Conservation (phyloP, 2,113 vertebrate species). For the Collichthys lucidus region DNA sequence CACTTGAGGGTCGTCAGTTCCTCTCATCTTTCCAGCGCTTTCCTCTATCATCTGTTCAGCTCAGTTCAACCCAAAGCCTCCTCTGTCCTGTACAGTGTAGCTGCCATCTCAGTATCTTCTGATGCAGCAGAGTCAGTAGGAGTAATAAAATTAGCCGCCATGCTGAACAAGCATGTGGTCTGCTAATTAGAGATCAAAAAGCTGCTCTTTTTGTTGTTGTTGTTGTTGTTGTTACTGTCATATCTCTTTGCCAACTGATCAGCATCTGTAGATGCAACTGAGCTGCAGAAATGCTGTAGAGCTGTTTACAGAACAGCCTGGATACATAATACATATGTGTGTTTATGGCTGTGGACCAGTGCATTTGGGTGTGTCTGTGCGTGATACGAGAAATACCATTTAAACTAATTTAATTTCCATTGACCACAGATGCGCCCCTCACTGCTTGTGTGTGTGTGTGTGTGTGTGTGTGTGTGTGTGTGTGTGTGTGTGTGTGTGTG, state of each 20-base stretch:
- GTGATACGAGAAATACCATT: neutral
- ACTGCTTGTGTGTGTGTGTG: neutral
- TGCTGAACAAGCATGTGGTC: slow-evolving; percentile 22
- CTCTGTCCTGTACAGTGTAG: slow-evolving; percentile 2
- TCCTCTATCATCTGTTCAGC: neutral
- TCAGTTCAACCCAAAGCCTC: neutral
- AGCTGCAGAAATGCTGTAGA: neutral
- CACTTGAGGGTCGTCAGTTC: slow-evolving; percentile 9
- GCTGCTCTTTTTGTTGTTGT: slow-evolving; percentile 1
- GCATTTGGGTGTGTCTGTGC: neutral
- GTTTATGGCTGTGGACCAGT: neutral
- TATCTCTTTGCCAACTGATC: slow-evolving; percentile 3
- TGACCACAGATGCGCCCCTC: neutral
- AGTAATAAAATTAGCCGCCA: slow-evolving; percentile 19
- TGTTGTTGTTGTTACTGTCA: neutral
- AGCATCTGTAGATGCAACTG: neutral
- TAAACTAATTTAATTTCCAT: neutral
- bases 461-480: neutral
- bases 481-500: neutral
- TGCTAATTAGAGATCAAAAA: slow-evolving; percentile 38
- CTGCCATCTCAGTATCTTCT: slow-evolving; percentile 17
- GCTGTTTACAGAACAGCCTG: neutral
- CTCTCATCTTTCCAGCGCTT: slow-evolving; percentile 9
- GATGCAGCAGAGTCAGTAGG: slow-evolving; percentile 21
- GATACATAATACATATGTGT: neutral